A percentile compares a stretch with the other conserved stretches of the same genome.
Evolutionary conservation across 1,140 invertebrate genomes (phyloP).

Genomic region (Solen grandis): DNA sequence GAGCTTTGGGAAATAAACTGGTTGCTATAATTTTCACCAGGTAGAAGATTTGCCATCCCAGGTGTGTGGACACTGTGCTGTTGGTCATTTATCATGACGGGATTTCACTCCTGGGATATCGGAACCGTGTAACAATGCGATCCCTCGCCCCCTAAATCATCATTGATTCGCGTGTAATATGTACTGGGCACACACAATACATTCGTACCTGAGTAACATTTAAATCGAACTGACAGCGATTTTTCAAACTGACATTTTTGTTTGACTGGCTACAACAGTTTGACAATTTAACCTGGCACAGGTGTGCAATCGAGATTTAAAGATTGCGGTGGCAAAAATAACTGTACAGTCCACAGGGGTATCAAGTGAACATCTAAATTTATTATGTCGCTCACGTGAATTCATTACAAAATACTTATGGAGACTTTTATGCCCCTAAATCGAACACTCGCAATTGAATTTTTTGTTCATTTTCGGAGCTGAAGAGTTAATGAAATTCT

Average conservation of each 20-base stretch:
- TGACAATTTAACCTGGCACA: constrained; percentile 2
- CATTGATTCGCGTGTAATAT: constrained; percentile 40
- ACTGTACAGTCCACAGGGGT: constrained; percentile 2
- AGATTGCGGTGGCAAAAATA: neutral
- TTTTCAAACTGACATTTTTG: constrained; percentile 33
- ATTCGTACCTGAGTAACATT: constrained; percentile 1
- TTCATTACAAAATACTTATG: constrained; percentile 16
- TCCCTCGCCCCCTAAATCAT: neutral
- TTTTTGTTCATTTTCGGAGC: neutral
- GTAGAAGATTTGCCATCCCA: constrained; percentile 16
- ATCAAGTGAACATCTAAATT: constrained; percentile 31
- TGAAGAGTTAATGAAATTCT: neutral
- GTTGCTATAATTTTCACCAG: constrained; percentile 14
- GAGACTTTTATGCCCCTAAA: neutral
- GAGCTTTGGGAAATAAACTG: constrained; percentile 19
- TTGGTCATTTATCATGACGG: neutral
- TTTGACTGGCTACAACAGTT: constrained; percentile 9
- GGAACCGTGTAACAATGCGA: constrained; percentile 20
- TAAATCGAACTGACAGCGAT: constrained; percentile 8
- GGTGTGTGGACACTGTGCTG: neutral
- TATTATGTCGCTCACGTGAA: constrained; percentile 22
- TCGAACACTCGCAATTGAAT: neutral
- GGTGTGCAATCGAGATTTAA: constrained; percentile 25
- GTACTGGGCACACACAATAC: neutral
- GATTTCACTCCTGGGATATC: neutral